Base-by-base conservation (phyloP, 2,888 invertebrate genomes). In the Amiota mariae region DNA sequence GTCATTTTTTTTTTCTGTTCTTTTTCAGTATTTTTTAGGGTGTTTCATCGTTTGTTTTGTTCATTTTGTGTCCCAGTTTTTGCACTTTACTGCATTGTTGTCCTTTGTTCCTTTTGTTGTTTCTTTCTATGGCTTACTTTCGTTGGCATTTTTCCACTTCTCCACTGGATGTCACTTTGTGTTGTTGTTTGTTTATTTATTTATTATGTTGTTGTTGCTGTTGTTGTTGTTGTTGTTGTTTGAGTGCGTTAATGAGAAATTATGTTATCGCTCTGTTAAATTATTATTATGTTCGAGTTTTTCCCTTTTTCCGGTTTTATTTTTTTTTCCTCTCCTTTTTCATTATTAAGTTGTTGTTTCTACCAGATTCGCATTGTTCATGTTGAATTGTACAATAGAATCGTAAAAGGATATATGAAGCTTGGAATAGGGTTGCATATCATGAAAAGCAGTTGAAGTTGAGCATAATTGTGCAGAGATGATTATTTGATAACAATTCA, bases 241-340 rank as follows among this genome's bases (percentile, higher is more conserved):
- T 20, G 67, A 54, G 54, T 79, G 75, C 82, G 73, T 78, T 86
- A 86, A 83, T 83, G 81, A 82, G 86, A 85, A 85, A 79, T 85
- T 79, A 86, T 83, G 85, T 86, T 84, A 83, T 78, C 78, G 78
- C 78, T 75, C 84, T 86, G 86, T 82, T 79, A 85, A 75, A 74
- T 70, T 71, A 64, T 57, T 71, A 61, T 76, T 77, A 72, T 73
- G 70, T 72, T 71, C 36, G 51, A 36, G 54, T 12, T 59, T 59
- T 59, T 20, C 59, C 18, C 59, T 18, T 59, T 20, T 10, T 20
- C 15, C 36, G 6, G 36, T 24, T 24, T 24, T 24, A 24, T 24
- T 2, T 36, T 36, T 36, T 36, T 36, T 36, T 36, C 36, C 36
- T 6, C 36, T 36, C 6, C 6, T 36, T 36, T 36, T 36, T 36